phyloP scores from a whole-genome alignment of 64 coral and sea anemone genomes.

The Porites lutea region DNA sequence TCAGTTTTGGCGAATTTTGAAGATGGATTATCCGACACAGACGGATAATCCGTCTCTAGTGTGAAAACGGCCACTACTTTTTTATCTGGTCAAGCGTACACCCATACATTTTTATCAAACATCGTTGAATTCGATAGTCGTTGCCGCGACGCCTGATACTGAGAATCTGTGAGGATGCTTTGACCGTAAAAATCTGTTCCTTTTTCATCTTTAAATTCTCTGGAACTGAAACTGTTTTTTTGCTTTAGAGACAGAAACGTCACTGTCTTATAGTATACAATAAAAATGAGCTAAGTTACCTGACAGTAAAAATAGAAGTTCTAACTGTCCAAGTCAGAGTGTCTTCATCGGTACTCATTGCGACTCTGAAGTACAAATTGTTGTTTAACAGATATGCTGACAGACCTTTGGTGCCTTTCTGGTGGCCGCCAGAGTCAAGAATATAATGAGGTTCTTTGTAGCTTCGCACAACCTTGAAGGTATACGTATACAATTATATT shows the following conservation, averaged over 20 bases:
- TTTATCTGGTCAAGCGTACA: too few species aligned
- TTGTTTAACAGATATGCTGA: constrained; percentile 87
- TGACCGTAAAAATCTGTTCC: too few species aligned
- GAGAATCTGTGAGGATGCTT: too few species aligned
- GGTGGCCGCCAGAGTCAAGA: constrained; percentile 85
- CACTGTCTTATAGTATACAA: not conserved
- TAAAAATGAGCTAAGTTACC: constrained; percentile 19
- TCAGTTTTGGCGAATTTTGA: too few species aligned
- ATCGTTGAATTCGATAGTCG: too few species aligned
- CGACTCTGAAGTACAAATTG: constrained; percentile 88
- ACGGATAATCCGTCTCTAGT: too few species aligned
- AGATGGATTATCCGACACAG: too few species aligned
- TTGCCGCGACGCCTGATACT: too few species aligned
- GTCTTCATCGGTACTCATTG: constrained; percentile 86
- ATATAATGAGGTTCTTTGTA: constrained; percentile 91
- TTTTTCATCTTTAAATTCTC: too few species aligned
- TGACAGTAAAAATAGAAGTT: constrained; percentile 90
- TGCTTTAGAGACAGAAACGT: not conserved
- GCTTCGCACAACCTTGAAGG: constrained; percentile 63
- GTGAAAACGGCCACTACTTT: too few species aligned
- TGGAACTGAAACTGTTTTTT: not conserved
- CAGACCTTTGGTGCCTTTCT: constrained; percentile 69
- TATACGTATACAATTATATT: not conserved
- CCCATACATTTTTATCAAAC: too few species aligned
- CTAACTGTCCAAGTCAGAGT: constrained; percentile 95